Evolutionary conservation across 1,140 invertebrate genomes (phyloP).

Genomic region (Telenomus remus): DNA sequence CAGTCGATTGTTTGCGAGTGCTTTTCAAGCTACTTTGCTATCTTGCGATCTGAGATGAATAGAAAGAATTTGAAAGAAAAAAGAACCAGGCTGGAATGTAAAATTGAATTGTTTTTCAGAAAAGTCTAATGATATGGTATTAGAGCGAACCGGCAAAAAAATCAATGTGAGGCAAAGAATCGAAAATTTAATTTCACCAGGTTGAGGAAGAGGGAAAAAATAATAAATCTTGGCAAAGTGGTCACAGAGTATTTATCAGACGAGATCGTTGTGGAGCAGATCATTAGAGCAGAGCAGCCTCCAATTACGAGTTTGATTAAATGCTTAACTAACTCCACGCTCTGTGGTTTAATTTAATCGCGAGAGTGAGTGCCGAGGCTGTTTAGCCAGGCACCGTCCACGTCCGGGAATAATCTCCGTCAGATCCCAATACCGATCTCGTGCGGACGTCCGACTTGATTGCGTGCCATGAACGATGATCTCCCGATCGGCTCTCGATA

Average conservation of each 20-base stretch:
- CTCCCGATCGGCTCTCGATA: conserved; percentile 60
- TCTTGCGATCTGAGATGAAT: background rate
- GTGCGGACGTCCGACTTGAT: conserved; percentile 61
- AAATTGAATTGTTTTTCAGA: no score
- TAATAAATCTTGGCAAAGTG: conserved; percentile 21
- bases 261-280: conserved; percentile 58
- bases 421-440: conserved; percentile 62
- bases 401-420: conserved; percentile 62
- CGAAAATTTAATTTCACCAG: no score
- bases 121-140: no score
- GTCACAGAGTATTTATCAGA: conserved; percentile 66
- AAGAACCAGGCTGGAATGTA: no score
- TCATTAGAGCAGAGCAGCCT: conserved; percentile 71
- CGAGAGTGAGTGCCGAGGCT: conserved; percentile 68
- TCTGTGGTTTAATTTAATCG: conserved; percentile 75
- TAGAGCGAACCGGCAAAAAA: no score
- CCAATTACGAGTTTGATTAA: conserved; percentile 74
- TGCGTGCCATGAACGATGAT: conserved; percentile 66
- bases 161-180: no score
- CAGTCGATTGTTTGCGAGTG: conserved; percentile 4
- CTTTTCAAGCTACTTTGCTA: background rate
- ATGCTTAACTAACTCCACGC: conserved; percentile 73
- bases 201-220: background rate
- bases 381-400: conserved; percentile 57
- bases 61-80: background rate